Evolutionary conservation across 2,113 vertebrate genomes (phyloP), one percentile per base, ranked within the genome.

Genomic region (Ivindomyrus marchei): DNA sequence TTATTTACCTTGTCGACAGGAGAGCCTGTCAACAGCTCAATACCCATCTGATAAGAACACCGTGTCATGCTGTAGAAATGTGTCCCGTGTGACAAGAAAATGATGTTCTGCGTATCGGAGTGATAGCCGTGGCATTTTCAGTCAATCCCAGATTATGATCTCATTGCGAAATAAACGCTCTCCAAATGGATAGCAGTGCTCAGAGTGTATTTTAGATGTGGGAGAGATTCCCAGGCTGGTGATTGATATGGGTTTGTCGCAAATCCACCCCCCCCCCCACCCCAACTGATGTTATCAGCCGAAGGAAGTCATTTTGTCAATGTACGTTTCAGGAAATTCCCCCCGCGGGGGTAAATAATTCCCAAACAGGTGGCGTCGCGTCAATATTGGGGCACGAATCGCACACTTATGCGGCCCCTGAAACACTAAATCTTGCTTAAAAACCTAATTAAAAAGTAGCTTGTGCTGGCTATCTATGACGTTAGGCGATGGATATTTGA

Each of bases 151-250:
- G 87, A 88, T 88, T 88, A 88, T 45, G 87, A 88, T 88, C 87
- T 88, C 87, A 62, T 88, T 88, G 87, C 87, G 39, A 88, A 88
- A 88, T 62, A 66, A 88, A 88, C 31, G 53, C 56, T 88, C 87
- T 88, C 87, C 36, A 88, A 88, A 53, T 31, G 47, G 85, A 87
- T 87, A 56, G 36, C 56, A 4, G 19, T 66, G 45, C 58, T 58
- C 56, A 45, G 86, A 87, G 87, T 46, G 52, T 62, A 46, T 88
- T 88, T 88, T 62, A 88, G 56, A 88, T 66, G 62, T 53, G 17
- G 56, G 42, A 45, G 36, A 88, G 87, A 88, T 66, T 66, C 53
- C 27, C 7, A 8, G n/a, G n/a, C 19, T 17, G 17, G 87, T 88
- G 87, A 88, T 66, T 88, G 87, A 88, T 88, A 45, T 10, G 36